Evolutionary conservation across 2,113 vertebrate genomes (phyloP), one percentile per base, ranked within the genome.

Genomic region (Apodemus speciosus): DNA sequence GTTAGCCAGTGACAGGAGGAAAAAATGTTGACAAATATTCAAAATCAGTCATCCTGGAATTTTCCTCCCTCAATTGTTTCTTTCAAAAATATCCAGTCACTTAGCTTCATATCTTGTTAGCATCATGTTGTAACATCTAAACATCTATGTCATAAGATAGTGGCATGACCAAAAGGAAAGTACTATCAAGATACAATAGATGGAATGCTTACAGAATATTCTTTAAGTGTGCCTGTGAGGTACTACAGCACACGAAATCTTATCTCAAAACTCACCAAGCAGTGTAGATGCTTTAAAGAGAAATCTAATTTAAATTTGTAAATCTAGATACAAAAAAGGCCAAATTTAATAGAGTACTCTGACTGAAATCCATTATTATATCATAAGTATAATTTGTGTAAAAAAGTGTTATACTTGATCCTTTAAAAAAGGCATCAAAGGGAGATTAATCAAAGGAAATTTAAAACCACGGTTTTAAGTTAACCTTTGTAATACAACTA

Each of bases 361-460:
- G 8, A 75, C n/a, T 90, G 81, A 94, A 84, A 73, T 75, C 35
- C 46, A 92, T 62, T 88, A 87, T 38, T 38, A 25, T 46, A 83
- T 40, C 64, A 51, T 11, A 77, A 68, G n/a, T 56, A 80, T 43
- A 68, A 1, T 51, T 43, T 77, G 46, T 86, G 62, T 56, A 56
- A 89, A 51, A 68, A 91, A 58, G n/a, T 56, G 71, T 71, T n/a
- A 2, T 38, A 93, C 62, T 15, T 91, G 83, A 93, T 25, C 9
- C 72, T 88, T 95, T 79, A 71, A 77, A 79, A 79, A 23, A 90
- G 27, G 60, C 71, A 92, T 35, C 21, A 80, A 79, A 89, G 14
- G 66, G 35, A 6, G 69, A 91, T 51, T 93, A 91, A 93, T 77
- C 73, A 81, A 92, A 94, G 66, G n/a, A 46, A 85, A 85, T 73